Evolutionary conservation across 1,140 invertebrate species (phyloP).

Genomic region (Panonychus citri): DNA sequence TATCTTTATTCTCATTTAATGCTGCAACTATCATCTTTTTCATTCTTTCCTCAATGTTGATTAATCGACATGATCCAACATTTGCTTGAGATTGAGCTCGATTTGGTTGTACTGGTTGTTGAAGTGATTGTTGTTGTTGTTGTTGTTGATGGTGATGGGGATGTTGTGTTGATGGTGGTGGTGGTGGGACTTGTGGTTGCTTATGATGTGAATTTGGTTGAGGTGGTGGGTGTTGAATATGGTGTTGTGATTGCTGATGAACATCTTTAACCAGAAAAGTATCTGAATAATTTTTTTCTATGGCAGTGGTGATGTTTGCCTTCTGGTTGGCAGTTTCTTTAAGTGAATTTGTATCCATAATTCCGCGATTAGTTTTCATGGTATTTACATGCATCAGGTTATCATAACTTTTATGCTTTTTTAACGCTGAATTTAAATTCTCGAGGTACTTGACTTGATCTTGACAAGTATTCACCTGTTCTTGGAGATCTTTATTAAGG

Average conservation of each 20-base stretch:
- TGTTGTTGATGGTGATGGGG: not conserved
- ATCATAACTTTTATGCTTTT: slow-evolving; percentile 5
- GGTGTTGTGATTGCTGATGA: too few species aligned
- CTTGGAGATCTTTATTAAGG: slow-evolving; percentile 67
- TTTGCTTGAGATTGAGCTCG: not conserved
- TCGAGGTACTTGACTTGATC: slow-evolving; percentile 37
- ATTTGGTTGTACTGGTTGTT: not conserved
- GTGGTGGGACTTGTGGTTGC: not conserved
- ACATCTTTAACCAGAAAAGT: too few species aligned
- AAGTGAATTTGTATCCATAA: too few species aligned
- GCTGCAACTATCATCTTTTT: slow-evolving; percentile 76
- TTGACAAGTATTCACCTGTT: slow-evolving; percentile 54
- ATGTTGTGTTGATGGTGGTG: not conserved
- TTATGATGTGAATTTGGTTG: not conserved
- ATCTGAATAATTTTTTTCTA: too few species aligned
- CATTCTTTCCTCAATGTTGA: slow-evolving; percentile 34
- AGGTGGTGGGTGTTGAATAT: too few species aligned
- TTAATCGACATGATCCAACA: not conserved
- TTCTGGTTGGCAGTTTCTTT: too few species aligned
- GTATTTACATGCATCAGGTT: not conserved
- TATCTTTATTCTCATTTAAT: slow-evolving; percentile 30
- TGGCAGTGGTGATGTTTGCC: too few species aligned
- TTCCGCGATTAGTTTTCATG: too few species aligned
- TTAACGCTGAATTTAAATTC: slow-evolving; percentile 17
- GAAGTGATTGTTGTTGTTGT: not conserved